Percentiles rank a stretch among this genome's conserved stretches.
phyloP scores from a whole-genome alignment of 2,797 vertebrate species.

The Melanogrammus aeglefinus region DNA sequence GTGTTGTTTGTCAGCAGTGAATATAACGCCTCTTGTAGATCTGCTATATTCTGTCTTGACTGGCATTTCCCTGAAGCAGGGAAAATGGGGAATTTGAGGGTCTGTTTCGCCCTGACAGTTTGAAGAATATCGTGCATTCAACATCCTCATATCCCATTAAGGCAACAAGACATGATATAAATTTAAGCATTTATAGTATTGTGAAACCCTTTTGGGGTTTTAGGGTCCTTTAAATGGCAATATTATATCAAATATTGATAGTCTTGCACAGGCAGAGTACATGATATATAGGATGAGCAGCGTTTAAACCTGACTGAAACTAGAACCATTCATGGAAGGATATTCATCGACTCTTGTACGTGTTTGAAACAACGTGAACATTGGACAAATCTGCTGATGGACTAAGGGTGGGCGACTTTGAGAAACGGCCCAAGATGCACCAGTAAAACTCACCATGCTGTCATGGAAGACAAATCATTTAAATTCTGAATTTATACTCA shows the following conservation, averaged over 20 bases:
- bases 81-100: background rate
- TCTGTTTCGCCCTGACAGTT: background rate
- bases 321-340: background rate
- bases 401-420: conserved; percentile 41
- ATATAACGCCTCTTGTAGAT: background rate
- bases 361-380: background rate
- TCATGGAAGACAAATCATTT: conserved; percentile 55
- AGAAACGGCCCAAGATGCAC: conserved; percentile 39
- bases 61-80: background rate
- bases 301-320: background rate
- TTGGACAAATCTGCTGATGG: conserved; percentile 39
- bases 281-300: background rate
- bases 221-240: background rate
- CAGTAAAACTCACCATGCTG: conserved; percentile 52
- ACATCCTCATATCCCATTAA: background rate
- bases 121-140: background rate
- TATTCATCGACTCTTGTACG: background rate
- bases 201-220: background rate
- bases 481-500: conserved; percentile 53
- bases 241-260: background rate
- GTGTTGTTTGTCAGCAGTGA: background rate
- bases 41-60: background rate
- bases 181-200: background rate
- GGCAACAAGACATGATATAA: background rate
- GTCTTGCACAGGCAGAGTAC: background rate